Conservation (phyloP, 2,797 vertebrate species). For the Gouania willdenowi region DNA sequence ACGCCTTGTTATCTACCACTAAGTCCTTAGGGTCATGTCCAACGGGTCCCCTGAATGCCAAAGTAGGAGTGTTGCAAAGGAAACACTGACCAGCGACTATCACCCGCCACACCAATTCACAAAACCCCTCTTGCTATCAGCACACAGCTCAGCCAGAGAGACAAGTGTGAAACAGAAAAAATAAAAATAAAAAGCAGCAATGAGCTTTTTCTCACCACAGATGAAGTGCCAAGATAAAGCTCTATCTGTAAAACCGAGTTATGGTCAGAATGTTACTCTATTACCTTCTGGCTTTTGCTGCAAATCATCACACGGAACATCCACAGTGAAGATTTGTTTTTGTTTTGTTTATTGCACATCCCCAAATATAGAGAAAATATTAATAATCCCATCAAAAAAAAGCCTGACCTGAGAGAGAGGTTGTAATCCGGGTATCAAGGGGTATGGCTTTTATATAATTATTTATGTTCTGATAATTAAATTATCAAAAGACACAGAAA, state of each 20-base stretch:
- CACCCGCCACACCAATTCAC: background rate
- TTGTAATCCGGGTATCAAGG: too few relatives aligned
- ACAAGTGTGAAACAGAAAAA: background rate
- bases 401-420: too few relatives aligned
- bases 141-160: background rate
- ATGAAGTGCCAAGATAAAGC: conserved; percentile 45
- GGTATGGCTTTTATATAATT: too few relatives aligned
- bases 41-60: conserved; percentile 39
- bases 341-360: too few relatives aligned
- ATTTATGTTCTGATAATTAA: too few relatives aligned
- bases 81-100: conserved; percentile 18
- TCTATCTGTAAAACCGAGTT: conserved; percentile 27
- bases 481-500: too few relatives aligned
- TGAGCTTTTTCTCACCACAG: conserved; percentile 23
- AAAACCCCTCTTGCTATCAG: background rate
- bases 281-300: conserved; percentile 35
- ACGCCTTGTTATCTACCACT: conserved; percentile 58
- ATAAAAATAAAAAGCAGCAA: conserved; percentile 1
- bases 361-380: too few relatives aligned
- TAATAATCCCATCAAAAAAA: too few relatives aligned
- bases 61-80: conserved; percentile 22
- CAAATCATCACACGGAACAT: conserved; percentile 64
- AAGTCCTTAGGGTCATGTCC: conserved; percentile 50
- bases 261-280: conserved; percentile 22
- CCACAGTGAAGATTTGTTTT: conserved; percentile 47